Base-by-base conservation (phyloP, 2,888 invertebrate species). In the Andrena chrysosceles region DNA sequence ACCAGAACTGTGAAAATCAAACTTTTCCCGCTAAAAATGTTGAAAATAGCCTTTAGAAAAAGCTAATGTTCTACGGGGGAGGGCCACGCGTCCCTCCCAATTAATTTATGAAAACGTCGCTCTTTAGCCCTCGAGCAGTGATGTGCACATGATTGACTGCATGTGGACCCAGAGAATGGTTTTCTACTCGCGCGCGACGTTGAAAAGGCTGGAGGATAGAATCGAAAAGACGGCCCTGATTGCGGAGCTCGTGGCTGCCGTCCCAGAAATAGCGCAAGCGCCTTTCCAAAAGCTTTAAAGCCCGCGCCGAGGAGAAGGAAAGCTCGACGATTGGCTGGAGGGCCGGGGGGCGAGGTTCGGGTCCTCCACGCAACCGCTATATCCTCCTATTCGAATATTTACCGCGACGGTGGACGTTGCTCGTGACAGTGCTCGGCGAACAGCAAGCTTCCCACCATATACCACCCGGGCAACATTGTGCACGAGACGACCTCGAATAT, bases 341-440 rank as follows among this genome's bases (percentile, higher is more conserved):
- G 56, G 78, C 75, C 33, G 84, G 85, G 85, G 84, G 87, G 86
- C 76, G 88, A 83, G 85, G 81, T 79, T 74, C 86, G 84, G 82
- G 75, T 85, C 67, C 72, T 83, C 74, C 85, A 90, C 91, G 91
- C 92, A 93, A 92, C 93, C 92, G 93, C 93, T 93, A 93, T 93
- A 93, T 92, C 91, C 85, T 77, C 85, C 81, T 87, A 89, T 89
- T 91, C 88, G 87, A 91, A 93, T 93, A 93, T 93, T 56, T 93
- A 93, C 91, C 90, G 87, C 89, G 83, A 82, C 83, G 85, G 69
- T 87, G 77, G 74, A 64, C 85, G 78, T 70, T 68, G 8, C 79
- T 83, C 86, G 76, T 76, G 81, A 85, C 89, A 88, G 88, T 88
- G 76, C 31, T 69, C 82, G 70, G 81, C 73, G 77, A 54, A 48